phyloP scores from a whole-genome alignment of 2,888 invertebrate genomes.

The Hemicrepidius hirtus region DNA sequence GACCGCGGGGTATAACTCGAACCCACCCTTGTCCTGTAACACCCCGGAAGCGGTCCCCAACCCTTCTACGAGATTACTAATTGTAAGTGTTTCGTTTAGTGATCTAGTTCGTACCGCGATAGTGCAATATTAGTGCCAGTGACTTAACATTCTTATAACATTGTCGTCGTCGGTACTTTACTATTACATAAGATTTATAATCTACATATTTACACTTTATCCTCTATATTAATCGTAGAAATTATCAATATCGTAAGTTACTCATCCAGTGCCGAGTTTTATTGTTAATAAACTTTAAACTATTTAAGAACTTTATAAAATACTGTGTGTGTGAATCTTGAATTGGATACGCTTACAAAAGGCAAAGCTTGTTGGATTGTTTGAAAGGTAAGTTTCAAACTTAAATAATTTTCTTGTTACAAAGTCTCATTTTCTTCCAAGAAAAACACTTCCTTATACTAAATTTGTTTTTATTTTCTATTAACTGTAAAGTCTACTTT shows the following conservation, averaged over 20 bases:
- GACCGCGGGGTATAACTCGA: conserved; percentile 45
- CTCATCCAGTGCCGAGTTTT: conserved; percentile 30
- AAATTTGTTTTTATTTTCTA: too few relatives aligned
- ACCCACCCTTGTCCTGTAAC: conserved; percentile 40
- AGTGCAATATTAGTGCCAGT: conserved; percentile 43
- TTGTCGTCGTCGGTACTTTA: conserved; percentile 11
- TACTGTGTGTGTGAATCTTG: conserved; percentile 22
- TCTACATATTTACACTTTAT: conserved; percentile 33
- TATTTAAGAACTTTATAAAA: conserved; percentile 22
- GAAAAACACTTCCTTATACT: too few relatives aligned
- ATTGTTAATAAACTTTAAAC: not conserved
- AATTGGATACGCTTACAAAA: conserved; percentile 16
- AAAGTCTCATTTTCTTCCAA: too few relatives aligned
- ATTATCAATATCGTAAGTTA: conserved; percentile 36
- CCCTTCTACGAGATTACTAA: conserved; percentile 39
- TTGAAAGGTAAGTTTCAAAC: conserved; percentile 33
- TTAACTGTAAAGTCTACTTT: too few relatives aligned
- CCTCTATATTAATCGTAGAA: conserved; percentile 27
- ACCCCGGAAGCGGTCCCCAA: conserved; percentile 35
- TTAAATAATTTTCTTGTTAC: too few relatives aligned
- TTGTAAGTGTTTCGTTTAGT: conserved; percentile 41
- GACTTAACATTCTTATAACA: conserved; percentile 33
- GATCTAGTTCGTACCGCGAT: conserved; percentile 26
- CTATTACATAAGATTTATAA: conserved; percentile 37
- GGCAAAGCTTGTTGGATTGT: conserved; percentile 27